Evolutionary conservation across 2,888 invertebrate genomes (phyloP).

Genomic region (Pseudococcus viburni): DNA sequence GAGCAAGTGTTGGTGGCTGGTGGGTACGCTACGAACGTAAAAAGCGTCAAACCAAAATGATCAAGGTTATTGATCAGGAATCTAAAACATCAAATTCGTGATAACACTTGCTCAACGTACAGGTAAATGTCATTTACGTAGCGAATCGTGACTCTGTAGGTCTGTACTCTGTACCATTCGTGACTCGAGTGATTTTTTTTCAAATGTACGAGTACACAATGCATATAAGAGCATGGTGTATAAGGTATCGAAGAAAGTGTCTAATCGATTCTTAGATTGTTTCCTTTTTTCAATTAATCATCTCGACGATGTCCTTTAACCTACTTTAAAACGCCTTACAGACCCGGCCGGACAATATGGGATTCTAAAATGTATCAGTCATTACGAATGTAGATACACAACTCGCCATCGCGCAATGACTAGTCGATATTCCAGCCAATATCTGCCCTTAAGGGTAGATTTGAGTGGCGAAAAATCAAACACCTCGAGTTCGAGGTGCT

Average conservation of each 20-base stretch:
- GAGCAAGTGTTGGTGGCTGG: neutral
- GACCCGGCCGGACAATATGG: neutral
- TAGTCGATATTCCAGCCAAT: neutral
- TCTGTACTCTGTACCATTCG: constrained; percentile 19
- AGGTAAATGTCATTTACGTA: constrained; percentile 5
- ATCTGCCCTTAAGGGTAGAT: neutral
- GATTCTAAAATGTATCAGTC: constrained; percentile 34
- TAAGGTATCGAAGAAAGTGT: constrained; percentile 29
- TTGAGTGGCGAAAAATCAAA: constrained; percentile 46
- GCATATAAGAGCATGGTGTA: neutral
- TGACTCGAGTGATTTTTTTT: neutral
- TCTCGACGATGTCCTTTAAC: constrained; percentile 26
- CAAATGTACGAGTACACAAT: neutral
- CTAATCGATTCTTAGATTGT: constrained; percentile 35
- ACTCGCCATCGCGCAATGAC: neutral
- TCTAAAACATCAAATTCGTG: constrained; percentile 41
- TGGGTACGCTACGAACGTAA: neutral
- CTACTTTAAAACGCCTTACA: constrained; percentile 50
- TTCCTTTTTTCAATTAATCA: constrained; percentile 55
- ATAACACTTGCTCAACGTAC: constrained; percentile 31
- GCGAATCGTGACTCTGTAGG: constrained; percentile 20
- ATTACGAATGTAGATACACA: neutral
- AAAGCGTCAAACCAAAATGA: neutral
- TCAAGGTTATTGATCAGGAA: constrained; percentile 50
- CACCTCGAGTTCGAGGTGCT: neutral